These are phyloP conservation scores for Coregonus sp. DNA, from an alignment of 2,797 vertebrate species.

Conservation along the genomic window DNA sequence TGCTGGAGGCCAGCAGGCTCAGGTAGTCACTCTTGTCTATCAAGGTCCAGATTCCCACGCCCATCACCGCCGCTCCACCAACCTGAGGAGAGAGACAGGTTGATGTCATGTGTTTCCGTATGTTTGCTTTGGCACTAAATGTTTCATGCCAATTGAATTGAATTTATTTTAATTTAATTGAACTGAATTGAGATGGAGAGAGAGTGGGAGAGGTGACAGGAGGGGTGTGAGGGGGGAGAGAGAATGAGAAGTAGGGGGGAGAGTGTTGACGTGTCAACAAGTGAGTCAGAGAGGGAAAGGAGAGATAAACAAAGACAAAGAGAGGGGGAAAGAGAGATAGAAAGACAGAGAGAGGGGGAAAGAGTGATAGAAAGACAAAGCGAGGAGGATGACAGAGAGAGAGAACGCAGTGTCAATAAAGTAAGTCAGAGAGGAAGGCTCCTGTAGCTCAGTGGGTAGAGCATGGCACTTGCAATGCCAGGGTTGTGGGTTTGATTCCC, in stretches of 20 bases:
- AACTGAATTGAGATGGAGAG: constrained; percentile 6
- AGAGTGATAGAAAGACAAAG: constrained; percentile 7
- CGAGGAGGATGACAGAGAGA: constrained; percentile 7
- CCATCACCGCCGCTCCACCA: constrained; percentile 80
- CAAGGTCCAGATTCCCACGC: constrained; percentile 86
- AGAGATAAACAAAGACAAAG: background rate
- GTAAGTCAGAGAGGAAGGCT: background rate
- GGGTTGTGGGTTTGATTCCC: no score
- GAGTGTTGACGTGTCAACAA: constrained; percentile 6
- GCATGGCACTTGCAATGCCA: no score
- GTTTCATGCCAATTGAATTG: background rate
- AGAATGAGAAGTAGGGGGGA: background rate
- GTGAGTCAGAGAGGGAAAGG: background rate
- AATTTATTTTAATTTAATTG: background rate
- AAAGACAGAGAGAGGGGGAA: background rate
- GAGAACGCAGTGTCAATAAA: background rate
- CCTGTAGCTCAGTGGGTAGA: no score
- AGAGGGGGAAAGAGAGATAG: constrained; percentile 15
- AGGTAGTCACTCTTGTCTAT: constrained; percentile 86
- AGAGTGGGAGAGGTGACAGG: background rate
- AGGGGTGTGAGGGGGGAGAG: constrained; percentile 2
- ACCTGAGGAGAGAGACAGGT: constrained; percentile 63
- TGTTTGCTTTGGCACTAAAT: background rate
- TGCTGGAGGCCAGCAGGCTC: constrained; percentile 83
- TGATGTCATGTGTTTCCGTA: background rate